Evolutionary conservation across 2,113 vertebrate species (phyloP), one percentile per base, ranked within the genome.

Genomic region (Sinocyclocheilus grahami): DNA sequence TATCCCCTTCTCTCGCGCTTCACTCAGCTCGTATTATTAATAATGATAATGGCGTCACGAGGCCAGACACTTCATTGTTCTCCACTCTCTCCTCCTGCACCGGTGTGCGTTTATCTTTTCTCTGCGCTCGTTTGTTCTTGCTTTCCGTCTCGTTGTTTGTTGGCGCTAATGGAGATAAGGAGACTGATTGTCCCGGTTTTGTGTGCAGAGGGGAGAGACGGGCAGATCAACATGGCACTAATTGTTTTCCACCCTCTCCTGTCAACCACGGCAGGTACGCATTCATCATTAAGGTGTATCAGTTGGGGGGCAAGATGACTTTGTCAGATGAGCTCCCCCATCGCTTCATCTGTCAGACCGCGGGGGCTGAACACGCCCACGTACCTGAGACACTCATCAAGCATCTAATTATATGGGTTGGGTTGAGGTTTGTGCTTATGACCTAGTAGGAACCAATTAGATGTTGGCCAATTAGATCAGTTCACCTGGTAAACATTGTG

Each of bases 201-300:
- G 53, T 20, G 46, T 18, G 58, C 78, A 30, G 58, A 78, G 81
- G 77, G 67, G 30, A 22, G 85, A 39, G 27, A 69, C 74, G 82
- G 82, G 69, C 37, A 82, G 90, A 93, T 91, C 93, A 93, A 92
- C 92, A 91, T 90, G 91, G 87, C 93, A 89, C 93, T 95, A 95
- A 95, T 95, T 94, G 93, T 94, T 92, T 93, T 88, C 92, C 91
- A 90, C 86, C 89, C 90, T 88, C 87, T 88, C 90, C 92, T 48
- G 83, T 87, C 48, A 86, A 88, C 87, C 24, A 76, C 87, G 85
- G 88, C n/a, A 90, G 90, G 91, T 55, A 89, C 86, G 86, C 91
- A 93, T 94, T 93, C 92, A 92, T 94, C 93, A 93, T 90, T 90
- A 86, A 85, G 65, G 90, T 39, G 90, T 92, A 92, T 94, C 93